phyloP scores from a whole-genome alignment of 2,888 invertebrate species.

The Yponomeuta sedellus region DNA sequence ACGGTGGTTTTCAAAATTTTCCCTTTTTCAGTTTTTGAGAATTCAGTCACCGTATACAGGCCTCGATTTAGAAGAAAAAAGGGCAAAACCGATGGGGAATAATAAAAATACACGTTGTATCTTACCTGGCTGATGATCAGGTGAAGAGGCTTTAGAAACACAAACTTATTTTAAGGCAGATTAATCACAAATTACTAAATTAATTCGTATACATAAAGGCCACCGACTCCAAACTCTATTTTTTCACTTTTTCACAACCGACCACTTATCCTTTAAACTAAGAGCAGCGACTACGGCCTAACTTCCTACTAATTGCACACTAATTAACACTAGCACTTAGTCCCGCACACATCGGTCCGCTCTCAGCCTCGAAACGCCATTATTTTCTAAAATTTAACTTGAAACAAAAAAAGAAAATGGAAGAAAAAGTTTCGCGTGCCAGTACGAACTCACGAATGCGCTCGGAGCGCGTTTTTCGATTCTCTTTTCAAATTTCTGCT shows the following conservation, averaged over 20 bases:
- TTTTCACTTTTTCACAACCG: constrained; percentile 2
- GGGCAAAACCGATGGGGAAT: too few relatives aligned
- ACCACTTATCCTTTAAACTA: not conserved
- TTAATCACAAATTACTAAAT: constrained; percentile 15
- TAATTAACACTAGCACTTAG: not conserved
- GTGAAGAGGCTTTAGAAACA: not conserved
- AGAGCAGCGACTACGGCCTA: not conserved
- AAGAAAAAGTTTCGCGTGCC: constrained; percentile 73
- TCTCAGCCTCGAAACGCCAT: not conserved
- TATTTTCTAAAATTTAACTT: constrained; percentile 28
- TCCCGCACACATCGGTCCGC: not conserved
- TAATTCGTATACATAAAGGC: constrained; percentile 31
- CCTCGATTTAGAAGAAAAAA: too few relatives aligned
- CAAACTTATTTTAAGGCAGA: not conserved
- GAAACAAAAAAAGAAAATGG: constrained; percentile 41
- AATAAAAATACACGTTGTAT: too few relatives aligned
- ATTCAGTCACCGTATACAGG: not conserved
- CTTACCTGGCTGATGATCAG: not conserved
- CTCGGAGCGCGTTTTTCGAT: constrained; percentile 46
- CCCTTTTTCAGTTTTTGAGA: constrained; percentile 6
- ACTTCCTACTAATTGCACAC: not conserved
- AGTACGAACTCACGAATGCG: constrained; percentile 69
- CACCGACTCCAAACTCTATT: constrained; percentile 20
- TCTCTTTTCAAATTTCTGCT: constrained; percentile 64
- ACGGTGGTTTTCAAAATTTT: constrained; percentile 12